A percentile compares a stretch with the other conserved stretches of the same genome.
phyloP scores from a whole-genome alignment of 1,140 invertebrate genomes.

The Tetraneura akinire region DNA sequence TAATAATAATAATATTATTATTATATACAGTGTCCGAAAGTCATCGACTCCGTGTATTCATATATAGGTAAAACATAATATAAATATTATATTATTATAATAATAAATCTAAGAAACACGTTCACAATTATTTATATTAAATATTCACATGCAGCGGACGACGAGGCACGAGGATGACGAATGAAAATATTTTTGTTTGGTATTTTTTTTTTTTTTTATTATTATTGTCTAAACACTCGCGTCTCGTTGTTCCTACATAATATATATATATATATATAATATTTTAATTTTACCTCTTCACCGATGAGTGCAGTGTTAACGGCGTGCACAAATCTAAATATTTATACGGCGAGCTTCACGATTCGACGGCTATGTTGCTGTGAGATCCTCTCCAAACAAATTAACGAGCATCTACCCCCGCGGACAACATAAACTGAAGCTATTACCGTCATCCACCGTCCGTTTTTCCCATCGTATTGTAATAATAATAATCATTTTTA shows the following conservation, averaged over 20 bases:
- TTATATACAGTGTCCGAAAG: neutral
- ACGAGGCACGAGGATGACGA: slow-evolving; percentile 12
- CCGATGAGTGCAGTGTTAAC: slow-evolving; percentile 20
- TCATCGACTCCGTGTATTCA: neutral
- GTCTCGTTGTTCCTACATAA: neutral
- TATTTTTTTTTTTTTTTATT: neutral
- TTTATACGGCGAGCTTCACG: slow-evolving; percentile 30
- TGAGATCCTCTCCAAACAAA: slow-evolving; percentile 27
- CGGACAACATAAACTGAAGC: neutral
- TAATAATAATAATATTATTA: slow-evolving; percentile 6
- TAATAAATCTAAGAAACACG: too few relatives aligned
- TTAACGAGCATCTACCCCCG: slow-evolving; percentile 7
- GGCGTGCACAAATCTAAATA: slow-evolving; percentile 34
- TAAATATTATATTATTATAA: neutral
- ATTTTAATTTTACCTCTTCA: too few relatives aligned
- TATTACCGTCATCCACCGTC: neutral
- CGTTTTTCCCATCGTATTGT: neutral
- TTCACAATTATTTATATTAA: too few relatives aligned
- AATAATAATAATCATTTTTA: neutral
- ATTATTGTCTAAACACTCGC: too few relatives aligned
- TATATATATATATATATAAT: too few relatives aligned
- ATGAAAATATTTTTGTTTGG: neutral
- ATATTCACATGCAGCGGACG: neutral
- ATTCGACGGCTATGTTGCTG: neutral
- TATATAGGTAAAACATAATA: neutral